Conservation (phyloP, 1,140 invertebrate genomes). For the Euschistus heros region DNA sequence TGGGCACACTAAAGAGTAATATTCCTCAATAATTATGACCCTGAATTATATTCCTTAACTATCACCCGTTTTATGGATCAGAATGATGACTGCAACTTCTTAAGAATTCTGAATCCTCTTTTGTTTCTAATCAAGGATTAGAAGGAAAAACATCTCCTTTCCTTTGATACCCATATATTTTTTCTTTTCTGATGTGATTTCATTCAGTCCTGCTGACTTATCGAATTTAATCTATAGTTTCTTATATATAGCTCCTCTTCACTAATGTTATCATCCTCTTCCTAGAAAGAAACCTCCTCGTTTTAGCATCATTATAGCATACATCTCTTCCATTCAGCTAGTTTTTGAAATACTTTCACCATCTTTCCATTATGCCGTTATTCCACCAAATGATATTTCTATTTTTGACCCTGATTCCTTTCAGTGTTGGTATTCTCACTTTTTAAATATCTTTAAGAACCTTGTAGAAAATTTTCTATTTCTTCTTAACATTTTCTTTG, state of each 20-base stretch:
- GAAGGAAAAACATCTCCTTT: too few species aligned
- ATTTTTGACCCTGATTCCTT: neutral
- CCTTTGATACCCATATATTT: neutral
- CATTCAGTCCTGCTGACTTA: neutral
- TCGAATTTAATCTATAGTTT: neutral
- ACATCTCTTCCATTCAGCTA: neutral
- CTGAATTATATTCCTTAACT: too few species aligned
- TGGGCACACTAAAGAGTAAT: too few species aligned
- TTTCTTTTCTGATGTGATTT: neutral
- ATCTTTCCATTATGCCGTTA: neutral
- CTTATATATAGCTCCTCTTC: neutral
- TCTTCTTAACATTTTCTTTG: neutral
- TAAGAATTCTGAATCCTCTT: too few species aligned
- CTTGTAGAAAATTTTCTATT: neutral
- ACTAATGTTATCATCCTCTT: neutral
- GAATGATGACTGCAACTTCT: too few species aligned
- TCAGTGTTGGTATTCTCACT: neutral
- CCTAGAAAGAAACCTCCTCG: neutral
- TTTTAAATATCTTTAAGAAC: neutral
- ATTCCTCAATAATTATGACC: too few species aligned
- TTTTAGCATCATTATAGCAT: neutral
- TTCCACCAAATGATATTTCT: neutral
- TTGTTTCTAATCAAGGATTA: too few species aligned
- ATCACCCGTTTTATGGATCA: too few species aligned
- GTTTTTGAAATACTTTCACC: neutral